These are phyloP conservation scores for Hydrocynus forskahlii DNA, from an alignment of 2,797 vertebrate genomes.

Conservation along the genomic window DNA sequence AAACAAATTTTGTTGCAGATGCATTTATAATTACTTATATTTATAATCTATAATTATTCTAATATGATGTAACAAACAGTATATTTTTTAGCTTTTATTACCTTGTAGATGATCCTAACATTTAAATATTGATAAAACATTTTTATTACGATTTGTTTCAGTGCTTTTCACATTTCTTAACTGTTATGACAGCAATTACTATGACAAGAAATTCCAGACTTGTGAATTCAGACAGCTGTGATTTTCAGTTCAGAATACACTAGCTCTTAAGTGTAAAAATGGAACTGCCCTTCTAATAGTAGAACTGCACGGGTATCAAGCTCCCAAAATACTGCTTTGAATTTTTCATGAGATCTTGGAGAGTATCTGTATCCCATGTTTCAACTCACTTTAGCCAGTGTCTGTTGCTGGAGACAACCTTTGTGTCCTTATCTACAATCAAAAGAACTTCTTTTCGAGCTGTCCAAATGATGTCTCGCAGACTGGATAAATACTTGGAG, in stretches of 20 bases:
- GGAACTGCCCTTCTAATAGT: conserved; percentile 67
- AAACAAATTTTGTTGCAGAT: no score
- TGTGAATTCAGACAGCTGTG: not conserved
- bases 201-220: no score
- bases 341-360: conserved; percentile 76
- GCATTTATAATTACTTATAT: no score
- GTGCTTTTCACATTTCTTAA: no score
- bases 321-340: conserved; percentile 75
- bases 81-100: no score
- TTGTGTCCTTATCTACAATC: conserved; percentile 70
- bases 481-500: not conserved
- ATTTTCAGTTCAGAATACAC: conserved; percentile 55
- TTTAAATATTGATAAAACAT: no score
- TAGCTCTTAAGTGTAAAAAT: conserved; percentile 69
- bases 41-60: no score
- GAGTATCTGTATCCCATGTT: conserved; percentile 71
- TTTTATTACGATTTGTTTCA: no score
- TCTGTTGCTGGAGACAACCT: conserved; percentile 65
- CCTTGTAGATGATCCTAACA: no score
- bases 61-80: no score
- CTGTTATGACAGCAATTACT: no score
- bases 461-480: not conserved
- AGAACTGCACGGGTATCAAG: conserved; percentile 66
- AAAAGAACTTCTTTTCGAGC: not conserved
- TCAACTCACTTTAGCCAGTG: conserved; percentile 60